These are phyloP conservation scores for Caenorhabditis brenneri DNA, from an alignment of 1,140 invertebrate species.

Conservation along the genomic window DNA sequence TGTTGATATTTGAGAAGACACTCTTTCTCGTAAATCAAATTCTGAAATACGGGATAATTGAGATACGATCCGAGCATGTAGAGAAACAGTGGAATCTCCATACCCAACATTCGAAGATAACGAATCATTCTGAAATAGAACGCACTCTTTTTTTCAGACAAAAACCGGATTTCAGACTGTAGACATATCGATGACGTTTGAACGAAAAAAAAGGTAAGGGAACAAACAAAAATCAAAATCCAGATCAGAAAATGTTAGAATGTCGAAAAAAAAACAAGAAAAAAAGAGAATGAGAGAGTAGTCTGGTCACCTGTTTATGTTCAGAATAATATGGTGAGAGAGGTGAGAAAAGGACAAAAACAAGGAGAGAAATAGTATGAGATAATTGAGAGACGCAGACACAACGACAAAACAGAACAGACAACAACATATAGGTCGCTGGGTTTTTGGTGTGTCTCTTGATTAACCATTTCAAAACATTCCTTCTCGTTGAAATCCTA, in stretches of 20 bases:
- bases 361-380: background rate
- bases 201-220: background rate
- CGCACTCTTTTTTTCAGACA: background rate
- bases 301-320: slow-evolving; percentile 27
- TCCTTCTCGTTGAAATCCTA: background rate
- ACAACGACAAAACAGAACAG: background rate
- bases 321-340: background rate
- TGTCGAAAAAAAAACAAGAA: background rate
- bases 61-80: slow-evolving; percentile 54
- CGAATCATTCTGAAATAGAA: slow-evolving; percentile 5
- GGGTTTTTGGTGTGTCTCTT: background rate
- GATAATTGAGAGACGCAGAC: background rate
- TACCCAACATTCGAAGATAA: slow-evolving; percentile 47
- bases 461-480: background rate
- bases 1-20: slow-evolving; percentile 54
- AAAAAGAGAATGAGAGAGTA: background rate
- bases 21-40: slow-evolving; percentile 62
- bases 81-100: slow-evolving; percentile 53
- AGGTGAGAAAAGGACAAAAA: background rate
- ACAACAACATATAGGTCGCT: background rate
- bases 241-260: background rate
- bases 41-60: slow-evolving; percentile 58
- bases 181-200: too few species aligned
- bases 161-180: background rate
- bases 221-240: background rate